A percentile compares a stretch with the other conserved stretches of the same genome.
phyloP scores from a whole-genome alignment of 2,888 invertebrate genomes.

The Agriopis leucophaearia region DNA sequence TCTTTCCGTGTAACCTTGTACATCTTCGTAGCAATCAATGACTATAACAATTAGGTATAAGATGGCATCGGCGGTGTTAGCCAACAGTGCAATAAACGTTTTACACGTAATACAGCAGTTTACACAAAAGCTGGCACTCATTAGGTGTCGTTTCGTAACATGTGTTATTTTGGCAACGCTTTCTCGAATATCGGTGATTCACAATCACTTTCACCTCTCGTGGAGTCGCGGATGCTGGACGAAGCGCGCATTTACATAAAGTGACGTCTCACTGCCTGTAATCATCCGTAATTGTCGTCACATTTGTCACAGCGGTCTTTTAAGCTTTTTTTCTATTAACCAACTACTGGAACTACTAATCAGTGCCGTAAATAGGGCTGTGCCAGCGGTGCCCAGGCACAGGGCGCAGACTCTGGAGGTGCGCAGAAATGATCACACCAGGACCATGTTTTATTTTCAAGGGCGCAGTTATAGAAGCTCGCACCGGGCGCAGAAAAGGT shows the following conservation, averaged over 20 bases:
- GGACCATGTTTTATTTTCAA: too few relatives aligned
- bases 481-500: too few relatives aligned
- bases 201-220: constrained; percentile 10
- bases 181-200: constrained; percentile 10
- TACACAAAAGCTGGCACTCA: constrained; percentile 12
- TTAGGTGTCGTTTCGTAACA: constrained; percentile 5
- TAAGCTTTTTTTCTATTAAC: neutral
- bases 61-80: neutral
- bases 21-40: too few relatives aligned
- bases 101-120: constrained; percentile 12
- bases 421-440: too few relatives aligned
- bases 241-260: constrained; percentile 4
- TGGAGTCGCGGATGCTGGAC: constrained; percentile 19
- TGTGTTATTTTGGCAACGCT: constrained; percentile 20
- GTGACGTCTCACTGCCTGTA: neutral
- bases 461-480: too few relatives aligned
- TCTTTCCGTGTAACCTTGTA: too few relatives aligned
- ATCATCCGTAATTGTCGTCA: constrained; percentile 1
- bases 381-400: too few relatives aligned
- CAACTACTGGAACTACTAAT: too few relatives aligned
- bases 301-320: neutral
- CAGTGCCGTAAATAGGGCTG: too few relatives aligned
- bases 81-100: neutral
- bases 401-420: too few relatives aligned
- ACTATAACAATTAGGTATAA: too few relatives aligned